Evolutionary conservation across 2,113 vertebrate genomes (phyloP).

Genomic region (Pimephales promelas): DNA sequence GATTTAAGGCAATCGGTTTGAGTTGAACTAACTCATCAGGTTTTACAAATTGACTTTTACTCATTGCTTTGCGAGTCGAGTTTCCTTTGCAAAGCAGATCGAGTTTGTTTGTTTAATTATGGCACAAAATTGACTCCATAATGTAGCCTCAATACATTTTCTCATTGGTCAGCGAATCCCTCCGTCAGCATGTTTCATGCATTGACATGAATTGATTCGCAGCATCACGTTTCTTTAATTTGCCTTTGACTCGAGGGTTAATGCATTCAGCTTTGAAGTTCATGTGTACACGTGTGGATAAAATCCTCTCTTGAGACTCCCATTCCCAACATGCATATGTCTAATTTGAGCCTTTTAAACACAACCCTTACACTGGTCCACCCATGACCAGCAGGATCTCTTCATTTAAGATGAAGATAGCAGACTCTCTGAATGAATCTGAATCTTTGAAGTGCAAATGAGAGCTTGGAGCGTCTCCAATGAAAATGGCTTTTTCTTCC

Average conservation of each 20-base stretch:
- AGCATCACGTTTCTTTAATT: constrained; percentile 55
- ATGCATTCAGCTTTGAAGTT: constrained; percentile 41
- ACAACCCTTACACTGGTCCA: neutral
- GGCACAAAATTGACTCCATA: too few species aligned
- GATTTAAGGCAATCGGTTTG: too few species aligned
- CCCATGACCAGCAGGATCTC: neutral
- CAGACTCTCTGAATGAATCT: neutral
- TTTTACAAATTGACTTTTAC: too few species aligned
- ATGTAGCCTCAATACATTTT: neutral
- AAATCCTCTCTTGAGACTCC: neutral
- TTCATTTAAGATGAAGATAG: neutral
- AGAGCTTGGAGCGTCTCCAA: constrained; percentile 9
- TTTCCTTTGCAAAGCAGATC: too few species aligned
- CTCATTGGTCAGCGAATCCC: neutral
- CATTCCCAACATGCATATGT: neutral
- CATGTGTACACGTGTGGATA: neutral
- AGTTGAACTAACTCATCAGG: too few species aligned
- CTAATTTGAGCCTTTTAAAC: neutral
- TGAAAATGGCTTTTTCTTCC: neutral
- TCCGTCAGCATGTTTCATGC: neutral
- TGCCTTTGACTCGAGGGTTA: constrained; percentile 9
- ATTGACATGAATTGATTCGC: neutral
- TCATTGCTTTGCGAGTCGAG: too few species aligned
- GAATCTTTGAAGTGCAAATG: constrained; percentile 33
- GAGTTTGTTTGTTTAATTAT: too few species aligned